A percentile compares a stretch with the other conserved stretches of the same genome.
Evolutionary conservation across 2,113 vertebrate species (phyloP).

Genomic region (Chloebia gouldiae): DNA sequence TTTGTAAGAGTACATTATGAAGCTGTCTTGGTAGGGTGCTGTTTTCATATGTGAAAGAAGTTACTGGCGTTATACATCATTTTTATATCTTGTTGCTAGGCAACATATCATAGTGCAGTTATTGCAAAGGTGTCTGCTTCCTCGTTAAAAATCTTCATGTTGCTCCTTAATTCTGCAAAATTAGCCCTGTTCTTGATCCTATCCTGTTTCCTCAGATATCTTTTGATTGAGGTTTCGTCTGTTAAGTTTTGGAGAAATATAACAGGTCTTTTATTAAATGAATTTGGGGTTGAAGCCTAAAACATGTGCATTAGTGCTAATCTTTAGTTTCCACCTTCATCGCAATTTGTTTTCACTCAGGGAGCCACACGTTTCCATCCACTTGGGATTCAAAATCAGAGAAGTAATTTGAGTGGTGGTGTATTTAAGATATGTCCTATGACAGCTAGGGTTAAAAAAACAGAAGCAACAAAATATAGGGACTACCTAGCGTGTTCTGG

Average conservation of each 20-base stretch:
- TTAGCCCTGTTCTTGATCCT: constrained; percentile 73
- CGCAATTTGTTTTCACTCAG: constrained; percentile 45
- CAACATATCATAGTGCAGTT: constrained; percentile 73
- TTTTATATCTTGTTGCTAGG: constrained; percentile 81
- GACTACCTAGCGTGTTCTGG: background rate
- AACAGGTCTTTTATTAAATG: background rate
- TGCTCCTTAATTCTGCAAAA: constrained; percentile 76
- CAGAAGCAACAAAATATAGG: background rate
- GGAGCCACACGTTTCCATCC: background rate
- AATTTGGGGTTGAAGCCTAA: constrained; percentile 20
- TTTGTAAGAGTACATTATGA: constrained; percentile 67
- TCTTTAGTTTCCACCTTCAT: constrained; percentile 38
- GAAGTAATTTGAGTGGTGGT: constrained; percentile 9
- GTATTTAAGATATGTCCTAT: background rate
- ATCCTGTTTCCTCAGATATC: constrained; percentile 19
- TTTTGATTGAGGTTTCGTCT: constrained; percentile 65
- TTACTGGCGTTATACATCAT: constrained; percentile 74
- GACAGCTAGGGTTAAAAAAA: background rate
- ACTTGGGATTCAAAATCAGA: constrained; percentile 22
- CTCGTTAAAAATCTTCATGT: constrained; percentile 70
- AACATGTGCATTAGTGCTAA: constrained; percentile 5
- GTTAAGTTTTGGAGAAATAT: constrained; percentile 39
- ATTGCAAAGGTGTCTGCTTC: constrained; percentile 72
- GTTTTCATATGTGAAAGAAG: constrained; percentile 74
- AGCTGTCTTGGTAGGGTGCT: constrained; percentile 70